Evolutionary conservation across 2,797 vertebrate species (phyloP).

Genomic region (Odontamblyopus lacepedii): DNA sequence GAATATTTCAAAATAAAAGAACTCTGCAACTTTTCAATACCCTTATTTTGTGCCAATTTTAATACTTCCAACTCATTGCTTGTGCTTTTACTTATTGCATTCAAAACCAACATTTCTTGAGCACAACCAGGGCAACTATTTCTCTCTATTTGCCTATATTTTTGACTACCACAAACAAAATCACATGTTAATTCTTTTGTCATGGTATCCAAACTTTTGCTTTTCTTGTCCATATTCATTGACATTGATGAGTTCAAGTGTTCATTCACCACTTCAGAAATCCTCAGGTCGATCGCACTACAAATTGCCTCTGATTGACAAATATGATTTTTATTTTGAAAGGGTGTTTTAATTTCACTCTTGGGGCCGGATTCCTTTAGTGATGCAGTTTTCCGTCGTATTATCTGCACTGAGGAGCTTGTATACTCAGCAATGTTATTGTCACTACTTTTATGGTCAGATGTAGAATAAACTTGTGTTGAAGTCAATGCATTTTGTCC

Average conservation of each 20-base stretch:
- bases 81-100: conserved; percentile 20
- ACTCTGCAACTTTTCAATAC: neutral
- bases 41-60: conserved; percentile 12
- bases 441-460: neutral
- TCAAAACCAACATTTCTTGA: neutral
- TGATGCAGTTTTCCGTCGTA: conserved; percentile 14
- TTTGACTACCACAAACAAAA: conserved; percentile 21
- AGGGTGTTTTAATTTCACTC: conserved; percentile 16
- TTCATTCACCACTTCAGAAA: conserved; percentile 78
- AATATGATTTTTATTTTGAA: conserved; percentile 30
- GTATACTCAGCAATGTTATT: conserved; percentile 14
- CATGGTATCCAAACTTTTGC: conserved; percentile 32
- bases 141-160: neutral
- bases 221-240: conserved; percentile 11
- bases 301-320: conserved; percentile 64
- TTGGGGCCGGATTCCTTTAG: conserved; percentile 7
- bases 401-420: conserved; percentile 3
- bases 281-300: conserved; percentile 74
- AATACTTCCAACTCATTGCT: neutral
- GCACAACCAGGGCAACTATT: neutral
- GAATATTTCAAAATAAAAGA: conserved; percentile 15
- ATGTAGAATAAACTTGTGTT: neutral
- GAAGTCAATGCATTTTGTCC: conserved; percentile 17
- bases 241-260: conserved; percentile 55
- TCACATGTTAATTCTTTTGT: conserved; percentile 21